These are phyloP conservation scores for Macrotrachela quadricornifera DNA, from an alignment of 1,140 invertebrate genomes.

Conservation along the genomic window DNA sequence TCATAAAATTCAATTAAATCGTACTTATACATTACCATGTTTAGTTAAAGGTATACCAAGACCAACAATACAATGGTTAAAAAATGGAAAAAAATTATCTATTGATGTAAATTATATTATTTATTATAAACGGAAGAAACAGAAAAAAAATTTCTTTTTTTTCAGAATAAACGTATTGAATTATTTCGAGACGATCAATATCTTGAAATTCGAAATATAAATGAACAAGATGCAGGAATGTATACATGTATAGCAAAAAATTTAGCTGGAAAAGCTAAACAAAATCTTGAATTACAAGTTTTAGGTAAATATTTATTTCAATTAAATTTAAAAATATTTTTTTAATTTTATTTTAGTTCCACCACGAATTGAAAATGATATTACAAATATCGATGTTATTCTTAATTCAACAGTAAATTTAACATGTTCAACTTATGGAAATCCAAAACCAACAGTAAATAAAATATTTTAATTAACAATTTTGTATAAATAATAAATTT, in stretches of 20 bases:
- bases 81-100: conserved; percentile 14
- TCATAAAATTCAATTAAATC: conserved; percentile 12
- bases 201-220: conserved; percentile 14
- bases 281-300: conserved; percentile 22
- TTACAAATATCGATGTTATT: too few species aligned
- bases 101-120: too few species aligned
- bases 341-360: too few species aligned
- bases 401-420: too few species aligned
- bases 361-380: too few species aligned
- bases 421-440: too few species aligned
- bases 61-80: conserved; percentile 26
- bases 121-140: too few species aligned
- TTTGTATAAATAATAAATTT: not conserved
- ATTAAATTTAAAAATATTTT: not conserved
- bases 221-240: conserved; percentile 13
- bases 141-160: too few species aligned
- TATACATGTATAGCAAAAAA: conserved; percentile 25
- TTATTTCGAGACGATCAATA: conserved; percentile 7
- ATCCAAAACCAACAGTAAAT: too few species aligned
- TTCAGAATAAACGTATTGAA: too few species aligned
- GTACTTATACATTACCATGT: conserved; percentile 27
- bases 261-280: conserved; percentile 18
- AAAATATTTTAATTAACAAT: too few species aligned
- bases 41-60: conserved; percentile 28
- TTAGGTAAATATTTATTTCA: conserved; percentile 22